Conservation (phyloP, 64 coral and sea anemone species). For the Montipora cactus region DNA sequence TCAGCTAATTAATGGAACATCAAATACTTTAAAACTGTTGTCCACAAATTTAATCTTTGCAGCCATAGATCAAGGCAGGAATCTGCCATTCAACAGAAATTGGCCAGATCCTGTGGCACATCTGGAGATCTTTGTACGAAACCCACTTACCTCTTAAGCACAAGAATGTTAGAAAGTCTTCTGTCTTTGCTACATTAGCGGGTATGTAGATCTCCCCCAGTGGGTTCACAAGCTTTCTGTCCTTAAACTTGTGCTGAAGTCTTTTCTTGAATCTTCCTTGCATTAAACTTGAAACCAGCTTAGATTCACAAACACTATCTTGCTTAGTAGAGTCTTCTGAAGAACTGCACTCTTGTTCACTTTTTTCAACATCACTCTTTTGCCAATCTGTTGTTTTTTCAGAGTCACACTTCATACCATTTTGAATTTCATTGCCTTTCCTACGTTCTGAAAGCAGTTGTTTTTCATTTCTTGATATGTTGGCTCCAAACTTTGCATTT, state of each 20-base stretch:
- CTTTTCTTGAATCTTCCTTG: not conserved
- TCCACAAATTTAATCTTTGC: too few species aligned
- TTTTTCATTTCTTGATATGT: not conserved
- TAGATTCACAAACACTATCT: not conserved
- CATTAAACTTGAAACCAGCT: not conserved
- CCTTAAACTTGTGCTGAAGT: slow-evolving; percentile 14
- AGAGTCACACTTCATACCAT: not conserved
- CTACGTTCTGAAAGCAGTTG: not conserved
- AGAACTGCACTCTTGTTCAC: not conserved
- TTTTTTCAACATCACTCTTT: not conserved
- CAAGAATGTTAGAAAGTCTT: slow-evolving; percentile 83
- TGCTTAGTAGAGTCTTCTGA: not conserved
- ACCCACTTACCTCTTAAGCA: slow-evolving; percentile 70
- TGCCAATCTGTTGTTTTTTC: not conserved
- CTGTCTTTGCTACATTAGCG: slow-evolving; percentile 66
- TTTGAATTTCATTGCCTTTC: not conserved
- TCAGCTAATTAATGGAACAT: too few species aligned
- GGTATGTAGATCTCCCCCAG: slow-evolving; percentile 36
- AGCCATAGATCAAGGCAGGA: too few species aligned
- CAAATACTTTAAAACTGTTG: too few species aligned
- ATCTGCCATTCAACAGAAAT: too few species aligned
- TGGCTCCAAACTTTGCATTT: not conserved
- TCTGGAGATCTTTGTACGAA: too few species aligned
- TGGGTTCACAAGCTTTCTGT: slow-evolving; percentile 35
- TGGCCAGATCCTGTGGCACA: too few species aligned